Conservation (phyloP, 2,113 vertebrate species). For the Megaceryle torquata region DNA sequence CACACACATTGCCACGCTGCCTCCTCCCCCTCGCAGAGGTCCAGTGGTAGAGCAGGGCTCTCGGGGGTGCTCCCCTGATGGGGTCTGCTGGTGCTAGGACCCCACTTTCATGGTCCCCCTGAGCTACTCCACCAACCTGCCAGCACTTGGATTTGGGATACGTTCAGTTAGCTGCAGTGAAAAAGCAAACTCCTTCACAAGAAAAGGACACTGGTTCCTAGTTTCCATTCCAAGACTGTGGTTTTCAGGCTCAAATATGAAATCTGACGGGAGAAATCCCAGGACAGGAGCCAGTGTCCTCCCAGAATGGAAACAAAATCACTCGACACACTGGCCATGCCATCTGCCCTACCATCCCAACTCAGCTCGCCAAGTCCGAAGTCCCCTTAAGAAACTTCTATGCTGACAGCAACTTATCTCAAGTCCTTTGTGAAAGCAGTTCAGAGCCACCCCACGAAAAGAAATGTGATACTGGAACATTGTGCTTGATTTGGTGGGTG, state of each 20-base stretch:
- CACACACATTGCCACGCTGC: rapidly evolving
- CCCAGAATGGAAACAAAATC: not conserved
- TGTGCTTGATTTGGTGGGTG: not conserved
- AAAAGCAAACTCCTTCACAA: not conserved
- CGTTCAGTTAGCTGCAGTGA: not conserved
- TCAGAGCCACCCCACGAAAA: not conserved
- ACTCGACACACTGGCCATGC: not conserved
- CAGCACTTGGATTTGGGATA: not conserved
- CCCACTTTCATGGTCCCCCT: not conserved
- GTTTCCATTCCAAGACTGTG: not conserved
- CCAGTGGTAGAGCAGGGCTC: rapidly evolving
- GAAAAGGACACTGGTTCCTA: not conserved
- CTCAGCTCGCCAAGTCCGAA: not conserved
- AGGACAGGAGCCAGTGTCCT: not conserved
- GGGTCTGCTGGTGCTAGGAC: not conserved
- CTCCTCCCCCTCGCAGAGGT: not conserved
- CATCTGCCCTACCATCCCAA: not conserved
- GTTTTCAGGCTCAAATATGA: not conserved
- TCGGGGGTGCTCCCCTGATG: not conserved
- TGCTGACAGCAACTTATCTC: not conserved
- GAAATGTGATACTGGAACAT: not conserved
- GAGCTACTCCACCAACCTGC: not conserved
- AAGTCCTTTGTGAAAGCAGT: not conserved
- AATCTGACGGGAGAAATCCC: not conserved
- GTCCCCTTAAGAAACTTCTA: not conserved